These are phyloP conservation scores for Elgaria multicarinata DNA, from an alignment of 2,113 vertebrate genomes.

Conservation along the genomic window DNA sequence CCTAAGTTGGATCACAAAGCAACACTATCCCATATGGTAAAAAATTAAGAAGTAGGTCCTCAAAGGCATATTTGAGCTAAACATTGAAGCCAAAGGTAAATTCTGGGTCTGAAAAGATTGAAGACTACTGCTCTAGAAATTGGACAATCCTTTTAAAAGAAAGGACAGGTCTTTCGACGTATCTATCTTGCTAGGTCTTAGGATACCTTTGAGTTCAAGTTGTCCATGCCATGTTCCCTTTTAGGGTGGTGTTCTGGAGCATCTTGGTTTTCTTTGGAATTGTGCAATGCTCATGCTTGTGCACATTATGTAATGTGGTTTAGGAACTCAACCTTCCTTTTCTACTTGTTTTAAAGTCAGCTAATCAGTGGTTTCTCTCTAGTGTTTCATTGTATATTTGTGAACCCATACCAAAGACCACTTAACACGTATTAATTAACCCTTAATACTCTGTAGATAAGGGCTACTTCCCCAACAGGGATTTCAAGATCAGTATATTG, in stretches of 20 bases:
- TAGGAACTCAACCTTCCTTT: not conserved
- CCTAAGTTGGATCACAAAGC: not conserved
- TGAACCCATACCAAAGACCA: not conserved
- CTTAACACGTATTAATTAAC: not conserved
- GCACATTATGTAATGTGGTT: not conserved
- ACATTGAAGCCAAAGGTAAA: not conserved
- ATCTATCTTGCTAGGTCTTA: not conserved
- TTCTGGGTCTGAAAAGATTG: not conserved
- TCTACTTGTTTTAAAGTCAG: not conserved
- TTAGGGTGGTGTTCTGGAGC: not conserved
- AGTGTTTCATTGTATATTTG: not conserved
- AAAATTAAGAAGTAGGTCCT: not conserved
- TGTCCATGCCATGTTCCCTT: not conserved
- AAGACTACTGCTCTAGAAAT: not conserved
- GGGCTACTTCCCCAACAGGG: not conserved
- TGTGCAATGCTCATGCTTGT: too few species aligned
- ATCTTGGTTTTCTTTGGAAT: not conserved
- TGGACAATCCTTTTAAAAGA: not conserved
- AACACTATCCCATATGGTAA: not conserved
- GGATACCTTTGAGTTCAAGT: not conserved
- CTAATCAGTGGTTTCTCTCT: not conserved
- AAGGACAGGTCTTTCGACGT: not conserved
- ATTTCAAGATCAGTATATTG: not conserved
- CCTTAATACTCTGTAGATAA: not conserved
- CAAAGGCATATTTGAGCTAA: not conserved